Percentiles rank a stretch among this genome's conserved stretches.
Conservation (phyloP, 2,113 vertebrate genomes). For the Oxyruncus cristatus region DNA sequence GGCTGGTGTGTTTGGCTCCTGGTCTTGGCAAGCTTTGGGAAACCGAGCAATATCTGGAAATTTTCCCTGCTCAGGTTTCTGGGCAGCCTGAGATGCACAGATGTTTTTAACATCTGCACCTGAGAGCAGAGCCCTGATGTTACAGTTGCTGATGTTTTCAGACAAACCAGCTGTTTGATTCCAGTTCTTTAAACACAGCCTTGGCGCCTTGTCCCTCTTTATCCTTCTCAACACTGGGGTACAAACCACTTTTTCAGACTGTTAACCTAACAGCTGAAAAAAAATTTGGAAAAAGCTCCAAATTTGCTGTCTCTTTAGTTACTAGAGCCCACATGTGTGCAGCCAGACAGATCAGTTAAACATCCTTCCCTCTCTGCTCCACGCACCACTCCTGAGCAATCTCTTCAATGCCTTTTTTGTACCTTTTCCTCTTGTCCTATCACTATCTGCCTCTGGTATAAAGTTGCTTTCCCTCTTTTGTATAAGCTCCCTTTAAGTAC, state of each 20-base stretch:
- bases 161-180: not conserved
- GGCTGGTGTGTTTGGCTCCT: not conserved
- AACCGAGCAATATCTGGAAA: not conserved
- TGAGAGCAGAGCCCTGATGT: not conserved
- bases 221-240: not conserved
- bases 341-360: not conserved
- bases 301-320: not conserved
- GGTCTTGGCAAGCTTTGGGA: not conserved
- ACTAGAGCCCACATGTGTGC: accelerated
- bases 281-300: not conserved
- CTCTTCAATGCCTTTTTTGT: not conserved
- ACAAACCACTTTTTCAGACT: not conserved
- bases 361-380: not conserved
- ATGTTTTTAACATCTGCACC: not conserved
- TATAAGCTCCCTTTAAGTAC: not conserved
- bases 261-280: not conserved
- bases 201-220: not conserved
- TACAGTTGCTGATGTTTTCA: not conserved
- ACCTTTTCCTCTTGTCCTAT: not conserved
- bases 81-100: not conserved
- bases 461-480: not conserved
- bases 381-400: not conserved
- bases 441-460: not conserved
- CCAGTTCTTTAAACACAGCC: not conserved
- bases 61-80: not conserved